phyloP scores from a whole-genome alignment of 2,888 invertebrate species.

The Acleris literana region DNA sequence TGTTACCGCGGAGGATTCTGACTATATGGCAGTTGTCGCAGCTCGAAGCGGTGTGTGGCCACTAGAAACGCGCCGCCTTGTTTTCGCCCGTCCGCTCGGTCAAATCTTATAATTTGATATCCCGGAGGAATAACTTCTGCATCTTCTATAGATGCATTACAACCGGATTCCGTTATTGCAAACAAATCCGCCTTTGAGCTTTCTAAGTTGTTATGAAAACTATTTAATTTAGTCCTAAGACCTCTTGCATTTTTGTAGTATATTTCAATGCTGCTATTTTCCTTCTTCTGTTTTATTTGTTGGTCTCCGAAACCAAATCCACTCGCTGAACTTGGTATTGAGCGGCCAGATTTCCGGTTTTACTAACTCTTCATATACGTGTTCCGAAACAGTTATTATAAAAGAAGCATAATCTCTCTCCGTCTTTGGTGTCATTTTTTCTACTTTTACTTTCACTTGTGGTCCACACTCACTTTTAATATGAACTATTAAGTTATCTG shows the following conservation, averaged over 20 bases:
- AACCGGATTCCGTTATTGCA: conserved; percentile 41
- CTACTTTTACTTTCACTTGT: conserved; percentile 33
- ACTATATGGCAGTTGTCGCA: no score
- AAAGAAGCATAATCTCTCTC: conserved; percentile 45
- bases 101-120: conserved; percentile 38
- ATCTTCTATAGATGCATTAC: conserved; percentile 39
- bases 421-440: conserved; percentile 43
- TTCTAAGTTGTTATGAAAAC: background rate
- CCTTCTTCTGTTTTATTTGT: conserved; percentile 12
- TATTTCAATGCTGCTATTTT: conserved; percentile 19
- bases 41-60: conserved; percentile 39
- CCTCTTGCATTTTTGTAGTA: conserved; percentile 19
- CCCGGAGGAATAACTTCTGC: conserved; percentile 37
- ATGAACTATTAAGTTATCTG: conserved; percentile 13
- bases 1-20: no score
- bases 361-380: conserved; percentile 37
- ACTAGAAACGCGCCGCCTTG: conserved; percentile 38
- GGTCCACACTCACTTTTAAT: conserved; percentile 11
- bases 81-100: conserved; percentile 27
- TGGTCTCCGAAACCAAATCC: conserved; percentile 45
- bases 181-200: conserved; percentile 34
- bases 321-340: conserved; percentile 31
- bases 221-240: background rate
- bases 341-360: conserved; percentile 38
- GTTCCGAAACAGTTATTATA: conserved; percentile 42